A percentile compares a stretch with the other conserved stretches of the same genome.
Evolutionary conservation across 1,140 invertebrate species (phyloP).

Genomic region (Hydropsyche tenuis): DNA sequence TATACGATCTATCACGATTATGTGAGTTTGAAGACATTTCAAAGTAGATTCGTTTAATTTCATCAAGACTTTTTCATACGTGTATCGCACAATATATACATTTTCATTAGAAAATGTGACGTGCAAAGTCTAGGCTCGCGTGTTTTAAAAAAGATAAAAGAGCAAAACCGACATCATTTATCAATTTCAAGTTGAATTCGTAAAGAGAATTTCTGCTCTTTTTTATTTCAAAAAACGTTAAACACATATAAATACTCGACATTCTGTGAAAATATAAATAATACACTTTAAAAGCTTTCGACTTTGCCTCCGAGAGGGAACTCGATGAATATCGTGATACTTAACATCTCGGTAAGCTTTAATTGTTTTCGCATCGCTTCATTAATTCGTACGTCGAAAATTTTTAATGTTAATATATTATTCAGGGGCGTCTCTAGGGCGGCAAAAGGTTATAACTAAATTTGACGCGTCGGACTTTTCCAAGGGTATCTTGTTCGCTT

Average conservation of each 20-base stretch:
- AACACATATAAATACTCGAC: not conserved
- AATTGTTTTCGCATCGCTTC: conserved; percentile 6
- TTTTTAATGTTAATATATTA: not conserved
- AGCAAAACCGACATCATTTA: conserved; percentile 10
- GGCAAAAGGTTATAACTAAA: not conserved
- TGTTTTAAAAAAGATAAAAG: conserved; percentile 7
- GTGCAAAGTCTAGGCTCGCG: not conserved
- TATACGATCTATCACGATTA: too few relatives aligned
- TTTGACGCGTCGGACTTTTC: not conserved
- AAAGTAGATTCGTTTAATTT: too few relatives aligned
- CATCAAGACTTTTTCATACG: too few relatives aligned
- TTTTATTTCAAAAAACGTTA: not conserved
- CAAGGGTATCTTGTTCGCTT: too few relatives aligned
- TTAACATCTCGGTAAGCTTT: not conserved
- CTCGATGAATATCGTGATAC: not conserved
- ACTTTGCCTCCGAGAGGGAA: too few relatives aligned
- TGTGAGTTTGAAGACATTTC: too few relatives aligned
- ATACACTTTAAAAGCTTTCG: too few relatives aligned
- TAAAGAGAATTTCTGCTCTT: not conserved
- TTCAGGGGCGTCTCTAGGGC: not conserved
- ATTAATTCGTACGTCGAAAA: not conserved
- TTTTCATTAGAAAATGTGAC: conserved; percentile 12
- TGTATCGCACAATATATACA: not conserved
- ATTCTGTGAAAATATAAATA: too few relatives aligned
- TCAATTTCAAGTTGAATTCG: conserved; percentile 26